phyloP scores from a whole-genome alignment of 2,888 invertebrate species.

The Agonopterix alstromeriana region DNA sequence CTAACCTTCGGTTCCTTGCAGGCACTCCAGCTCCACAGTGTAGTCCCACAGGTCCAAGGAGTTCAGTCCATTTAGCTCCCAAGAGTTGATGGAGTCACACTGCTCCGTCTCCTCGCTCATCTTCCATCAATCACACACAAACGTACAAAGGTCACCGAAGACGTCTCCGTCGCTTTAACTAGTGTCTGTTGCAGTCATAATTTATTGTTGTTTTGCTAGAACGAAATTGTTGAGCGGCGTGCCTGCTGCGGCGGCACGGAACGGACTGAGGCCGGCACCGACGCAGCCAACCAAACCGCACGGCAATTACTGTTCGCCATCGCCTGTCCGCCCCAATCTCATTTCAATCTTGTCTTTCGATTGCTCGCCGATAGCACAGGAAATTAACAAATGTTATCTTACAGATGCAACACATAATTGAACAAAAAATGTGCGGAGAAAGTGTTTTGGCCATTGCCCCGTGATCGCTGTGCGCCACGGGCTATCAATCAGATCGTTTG shows the following conservation, averaged over 20 bases:
- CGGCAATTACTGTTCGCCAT: conserved; percentile 49
- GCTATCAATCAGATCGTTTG: conserved; percentile 44
- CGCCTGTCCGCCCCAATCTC: conserved; percentile 50
- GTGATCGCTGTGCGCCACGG: conserved; percentile 17
- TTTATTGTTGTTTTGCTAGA: conserved; percentile 26
- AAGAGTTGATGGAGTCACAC: conserved; percentile 65
- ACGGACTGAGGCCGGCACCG: conserved; percentile 32
- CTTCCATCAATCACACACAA: conserved; percentile 28
- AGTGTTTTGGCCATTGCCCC: conserved; percentile 22
- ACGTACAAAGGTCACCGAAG: conserved; percentile 40
- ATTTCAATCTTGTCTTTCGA: conserved; percentile 63
- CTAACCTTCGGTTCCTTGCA: conserved; percentile 86
- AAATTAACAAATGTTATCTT: conserved; percentile 55
- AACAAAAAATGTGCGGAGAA: conserved; percentile 53
- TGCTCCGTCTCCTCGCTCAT: conserved; percentile 69
- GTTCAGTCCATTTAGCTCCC: conserved; percentile 77
- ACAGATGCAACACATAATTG: conserved; percentile 31
- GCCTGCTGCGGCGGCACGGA: conserved; percentile 42
- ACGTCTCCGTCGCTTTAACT: conserved; percentile 28
- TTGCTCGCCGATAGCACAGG: conserved; percentile 47
- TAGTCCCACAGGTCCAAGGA: conserved; percentile 91
- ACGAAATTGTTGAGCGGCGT: conserved; percentile 29
- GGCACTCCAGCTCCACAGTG: conserved; percentile 87
- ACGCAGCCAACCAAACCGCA: conserved; percentile 19
- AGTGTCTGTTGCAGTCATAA: conserved; percentile 41